Evolutionary conservation across 2,113 vertebrate genomes (phyloP).

Genomic region (Brachyhypopomus occidentalis): DNA sequence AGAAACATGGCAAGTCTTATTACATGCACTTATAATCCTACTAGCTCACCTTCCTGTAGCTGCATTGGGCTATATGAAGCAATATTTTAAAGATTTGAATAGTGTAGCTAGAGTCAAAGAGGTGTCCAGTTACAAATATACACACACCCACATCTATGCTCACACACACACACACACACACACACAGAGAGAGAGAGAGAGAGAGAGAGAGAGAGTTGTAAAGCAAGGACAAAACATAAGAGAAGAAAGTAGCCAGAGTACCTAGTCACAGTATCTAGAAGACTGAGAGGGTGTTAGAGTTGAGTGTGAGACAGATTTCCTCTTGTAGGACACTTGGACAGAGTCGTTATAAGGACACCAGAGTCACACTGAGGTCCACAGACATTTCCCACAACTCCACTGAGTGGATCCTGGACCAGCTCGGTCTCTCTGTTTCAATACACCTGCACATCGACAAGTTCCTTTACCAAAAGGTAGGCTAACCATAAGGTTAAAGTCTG

Average conservation of each 20-base stretch:
- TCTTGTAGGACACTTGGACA: slow-evolving; percentile 58
- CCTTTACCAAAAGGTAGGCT: slow-evolving; percentile 30
- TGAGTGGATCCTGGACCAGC: slow-evolving; percentile 25
- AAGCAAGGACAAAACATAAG: slow-evolving; percentile 21
- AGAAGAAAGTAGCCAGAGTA: background rate
- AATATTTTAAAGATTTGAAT: slow-evolving; percentile 10
- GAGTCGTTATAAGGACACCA: slow-evolving; percentile 67
- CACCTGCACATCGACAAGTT: background rate
- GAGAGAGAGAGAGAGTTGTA: slow-evolving; percentile 9
- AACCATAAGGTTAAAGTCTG: too few relatives aligned
- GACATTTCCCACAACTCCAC: slow-evolving; percentile 15
- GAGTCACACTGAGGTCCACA: slow-evolving; percentile 50
- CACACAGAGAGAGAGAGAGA: slow-evolving; percentile 34
- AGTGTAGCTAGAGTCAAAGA: slow-evolving; percentile 51
- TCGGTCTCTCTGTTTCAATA: slow-evolving; percentile 17
- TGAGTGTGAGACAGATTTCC: slow-evolving; percentile 47
- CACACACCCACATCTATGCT: slow-evolving; percentile 46
- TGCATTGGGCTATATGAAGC: slow-evolving; percentile 20
- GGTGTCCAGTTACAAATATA: slow-evolving; percentile 69
- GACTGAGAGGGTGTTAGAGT: slow-evolving; percentile 15
- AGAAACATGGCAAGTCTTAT: background rate
- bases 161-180: slow-evolving; percentile 52
- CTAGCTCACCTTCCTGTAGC: background rate
- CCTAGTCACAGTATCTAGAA: too few relatives aligned
- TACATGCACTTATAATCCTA: background rate